Evolutionary conservation across 2,888 invertebrate species (phyloP).

Genomic region (Parapristionchus giblindavisi): DNA sequence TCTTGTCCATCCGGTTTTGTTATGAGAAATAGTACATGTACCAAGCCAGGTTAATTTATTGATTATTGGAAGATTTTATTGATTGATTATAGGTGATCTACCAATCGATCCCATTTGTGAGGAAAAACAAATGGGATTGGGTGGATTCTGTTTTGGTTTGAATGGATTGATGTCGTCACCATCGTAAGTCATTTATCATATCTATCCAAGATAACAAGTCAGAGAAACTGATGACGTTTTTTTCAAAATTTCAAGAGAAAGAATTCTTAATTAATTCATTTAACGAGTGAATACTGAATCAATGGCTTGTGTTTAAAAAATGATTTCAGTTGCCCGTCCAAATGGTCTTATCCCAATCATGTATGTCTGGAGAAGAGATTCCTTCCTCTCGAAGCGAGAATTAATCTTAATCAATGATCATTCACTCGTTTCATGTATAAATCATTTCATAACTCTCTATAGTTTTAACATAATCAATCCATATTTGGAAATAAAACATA

Average conservation of each 20-base stretch:
- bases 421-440: too few relatives aligned
- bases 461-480: too few relatives aligned
- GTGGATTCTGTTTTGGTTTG: slow-evolving; percentile 25
- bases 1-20: slow-evolving; percentile 11
- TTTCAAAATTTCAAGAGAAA: background rate
- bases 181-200: background rate
- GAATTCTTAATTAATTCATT: too few relatives aligned
- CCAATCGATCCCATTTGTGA: background rate
- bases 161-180: slow-evolving; percentile 16
- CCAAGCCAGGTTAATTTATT: background rate
- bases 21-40: slow-evolving; percentile 16
- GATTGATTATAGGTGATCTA: background rate
- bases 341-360: slow-evolving; percentile 15
- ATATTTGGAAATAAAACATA: too few relatives aligned
- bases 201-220: background rate
- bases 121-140: background rate
- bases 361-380: slow-evolving; percentile 8
- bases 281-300: too few relatives aligned
- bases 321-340: slow-evolving; percentile 24
- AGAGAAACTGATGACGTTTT: background rate
- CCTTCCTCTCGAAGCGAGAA: slow-evolving; percentile 10
- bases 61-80: background rate
- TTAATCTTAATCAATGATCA: too few relatives aligned
- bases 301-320: too few relatives aligned
- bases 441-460: too few relatives aligned